Base-by-base conservation (phyloP, 2,888 invertebrate species). In the Ganaspis brasiliensis region DNA sequence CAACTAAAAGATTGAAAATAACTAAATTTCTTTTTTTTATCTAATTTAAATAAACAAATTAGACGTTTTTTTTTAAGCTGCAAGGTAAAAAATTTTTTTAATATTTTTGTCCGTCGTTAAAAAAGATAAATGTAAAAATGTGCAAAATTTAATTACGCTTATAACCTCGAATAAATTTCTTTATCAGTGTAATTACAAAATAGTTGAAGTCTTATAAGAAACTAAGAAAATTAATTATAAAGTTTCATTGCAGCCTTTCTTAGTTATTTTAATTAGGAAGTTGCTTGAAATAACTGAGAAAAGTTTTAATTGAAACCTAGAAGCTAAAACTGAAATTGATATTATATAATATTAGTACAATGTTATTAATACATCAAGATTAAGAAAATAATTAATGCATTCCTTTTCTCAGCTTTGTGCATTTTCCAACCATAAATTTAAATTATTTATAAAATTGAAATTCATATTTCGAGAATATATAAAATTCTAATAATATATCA, bases 151-250 rank as follows among this genome's bases (percentile, higher is more conserved):
- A 52, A 52, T 52, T 52, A 19, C 52, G 6, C 6, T 49, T 49
- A 52, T 52, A 52, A 52, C 19, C 16, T 52, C 8, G 19, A 52
- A 19, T 52, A 52, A 52, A 52, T 52, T 52, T 52, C 52, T 52
- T 19, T 52, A 52, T 52, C 52, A 52, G 52, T 52, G 52, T 52
- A 52, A 52, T 52, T 52, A 19, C n/a, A 52, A 52, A 52, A 52
- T 52, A 19, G 52, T 52, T 52, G 19, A 52, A 52, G 52, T 52
- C 52, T 52, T 52, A 52, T 52, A 52, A 52, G 52, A 52, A 52
- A 52, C 52, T 52, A 52, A 19, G 52, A 19, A 52, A 52, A 52
- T 52, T 52, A 52, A 52, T 52, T 52, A 52, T 19, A 52, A 52
- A 52, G 52, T 52, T 52, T 52, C 52, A 52, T 52, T 52, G 19